Percentiles rank a stretch among this genome's conserved stretches.
These are phyloP conservation scores for Pheosia gnoma DNA, from an alignment of 2,888 invertebrate species.

Conservation along the genomic window DNA sequence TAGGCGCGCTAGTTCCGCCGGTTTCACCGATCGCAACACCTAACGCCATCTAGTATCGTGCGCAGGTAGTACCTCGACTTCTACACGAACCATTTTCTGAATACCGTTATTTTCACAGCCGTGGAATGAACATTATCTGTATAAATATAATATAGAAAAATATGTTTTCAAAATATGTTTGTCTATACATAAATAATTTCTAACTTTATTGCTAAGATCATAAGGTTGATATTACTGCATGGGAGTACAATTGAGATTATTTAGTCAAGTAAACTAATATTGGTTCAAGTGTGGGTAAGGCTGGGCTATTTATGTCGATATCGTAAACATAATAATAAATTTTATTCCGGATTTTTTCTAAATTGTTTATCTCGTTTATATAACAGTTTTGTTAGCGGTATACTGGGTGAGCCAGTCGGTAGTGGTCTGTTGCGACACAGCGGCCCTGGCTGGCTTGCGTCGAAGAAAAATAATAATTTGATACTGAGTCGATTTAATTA, in stretches of 20 bases:
- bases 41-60: conserved; percentile 54
- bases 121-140: conserved; percentile 20
- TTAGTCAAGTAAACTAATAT: conserved; percentile 45
- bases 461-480: neutral
- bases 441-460: neutral
- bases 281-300: conserved; percentile 50
- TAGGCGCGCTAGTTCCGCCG: conserved; percentile 22
- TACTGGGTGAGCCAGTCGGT: neutral
- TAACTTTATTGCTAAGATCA: neutral
- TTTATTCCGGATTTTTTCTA: conserved; percentile 35
- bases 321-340: conserved; percentile 29
- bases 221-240: conserved; percentile 15
- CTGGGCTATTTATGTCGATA: conserved; percentile 49
- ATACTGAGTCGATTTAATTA: too few relatives aligned
- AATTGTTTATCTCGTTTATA: conserved; percentile 16
- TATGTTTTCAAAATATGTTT: conserved; percentile 13
- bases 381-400: conserved; percentile 8
- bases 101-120: conserved; percentile 27
- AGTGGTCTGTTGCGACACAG: neutral
- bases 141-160: conserved; percentile 20
- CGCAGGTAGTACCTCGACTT: conserved; percentile 17
- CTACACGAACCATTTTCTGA: conserved; percentile 11
- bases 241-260: conserved; percentile 25
- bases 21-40: conserved; percentile 13
- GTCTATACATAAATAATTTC: conserved; percentile 1